Base-by-base conservation (phyloP, 2,113 vertebrate genomes). In the Callospermophilus lateralis region DNA sequence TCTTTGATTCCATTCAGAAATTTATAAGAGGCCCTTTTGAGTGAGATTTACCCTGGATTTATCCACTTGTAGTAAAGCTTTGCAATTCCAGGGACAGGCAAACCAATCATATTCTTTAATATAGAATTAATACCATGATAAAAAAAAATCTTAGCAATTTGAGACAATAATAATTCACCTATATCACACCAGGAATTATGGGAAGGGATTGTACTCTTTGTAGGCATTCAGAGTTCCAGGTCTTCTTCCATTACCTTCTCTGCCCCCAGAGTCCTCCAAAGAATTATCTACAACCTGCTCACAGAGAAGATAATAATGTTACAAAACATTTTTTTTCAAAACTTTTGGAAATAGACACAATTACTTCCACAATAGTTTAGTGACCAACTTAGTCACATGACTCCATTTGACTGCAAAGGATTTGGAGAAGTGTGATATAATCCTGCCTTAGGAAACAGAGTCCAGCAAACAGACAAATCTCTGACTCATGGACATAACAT, bases 31-130 rank as follows among this genome's bases (percentile, higher is more conserved):
- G 1, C 3, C 13, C 22, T 61, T 93, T 84, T 85, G 5, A 84
- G 24, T 4, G 85, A 42, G 93, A 37, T 68, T 74, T 63, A 48
- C 45, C 13, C 9, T 17, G 3, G 24, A 84, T 55, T 74, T 39
- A 37, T 39, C 37, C 19, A 53, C 13, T 72, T 32, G 3, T 24
- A 70, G 63, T 51, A n/a, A 96, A 76, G 87, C 24, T 79, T 68
- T 76, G 16, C 72, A 80, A 32, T 63, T 81, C 72, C 16, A 92
- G 16, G 26, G 34, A 76, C 12, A 79, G 42, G 39, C 17, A 68
- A 81, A 83, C 32, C 51, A 37, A 73, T 81, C 70, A 45, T 45
- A 55, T 79, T 90, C 20, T 63, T 95, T 58, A 90, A 67, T 34
- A 42, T 15, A 37, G 11, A 7, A 28, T 89, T 91, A 65, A 63